phyloP scores from a whole-genome alignment of 2,113 vertebrate genomes.

The Phalacrocorax pelagicus region DNA sequence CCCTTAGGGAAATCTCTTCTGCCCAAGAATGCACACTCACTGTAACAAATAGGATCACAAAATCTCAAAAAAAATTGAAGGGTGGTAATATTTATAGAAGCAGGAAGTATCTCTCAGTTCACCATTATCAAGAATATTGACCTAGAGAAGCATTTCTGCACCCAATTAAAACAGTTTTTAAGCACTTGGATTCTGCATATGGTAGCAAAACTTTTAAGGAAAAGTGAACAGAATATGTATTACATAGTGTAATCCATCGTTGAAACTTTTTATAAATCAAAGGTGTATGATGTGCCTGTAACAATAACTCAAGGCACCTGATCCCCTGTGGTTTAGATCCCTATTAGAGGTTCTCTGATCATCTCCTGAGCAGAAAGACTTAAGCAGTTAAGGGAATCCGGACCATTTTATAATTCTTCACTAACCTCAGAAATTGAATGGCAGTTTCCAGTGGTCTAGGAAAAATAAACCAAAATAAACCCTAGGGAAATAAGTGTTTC shows the following conservation, averaged over 20 bases:
- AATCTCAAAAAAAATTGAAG: neutral
- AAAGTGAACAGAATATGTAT: neutral
- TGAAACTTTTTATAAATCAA: neutral
- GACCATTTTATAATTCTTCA: neutral
- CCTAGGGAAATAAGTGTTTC: neutral
- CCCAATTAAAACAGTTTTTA: neutral
- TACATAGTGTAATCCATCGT: neutral
- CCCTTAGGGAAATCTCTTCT: slow-evolving; percentile 47
- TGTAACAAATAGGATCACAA: slow-evolving; percentile 17
- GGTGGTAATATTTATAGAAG: neutral
- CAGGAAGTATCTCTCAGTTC: neutral
- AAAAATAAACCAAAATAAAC: neutral
- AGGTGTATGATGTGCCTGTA: neutral
- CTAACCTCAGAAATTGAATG: neutral
- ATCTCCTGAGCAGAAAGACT: neutral
- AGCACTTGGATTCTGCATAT: neutral
- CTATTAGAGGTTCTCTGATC: neutral
- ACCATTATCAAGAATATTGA: neutral
- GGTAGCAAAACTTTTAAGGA: neutral
- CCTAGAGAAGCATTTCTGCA: neutral
- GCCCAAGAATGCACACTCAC: neutral
- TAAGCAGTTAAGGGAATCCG: neutral
- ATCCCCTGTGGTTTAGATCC: neutral
- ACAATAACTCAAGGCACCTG: neutral
- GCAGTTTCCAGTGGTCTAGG: neutral